phyloP scores from a whole-genome alignment of 1,140 invertebrate species.

The Sycobia sp. region DNA sequence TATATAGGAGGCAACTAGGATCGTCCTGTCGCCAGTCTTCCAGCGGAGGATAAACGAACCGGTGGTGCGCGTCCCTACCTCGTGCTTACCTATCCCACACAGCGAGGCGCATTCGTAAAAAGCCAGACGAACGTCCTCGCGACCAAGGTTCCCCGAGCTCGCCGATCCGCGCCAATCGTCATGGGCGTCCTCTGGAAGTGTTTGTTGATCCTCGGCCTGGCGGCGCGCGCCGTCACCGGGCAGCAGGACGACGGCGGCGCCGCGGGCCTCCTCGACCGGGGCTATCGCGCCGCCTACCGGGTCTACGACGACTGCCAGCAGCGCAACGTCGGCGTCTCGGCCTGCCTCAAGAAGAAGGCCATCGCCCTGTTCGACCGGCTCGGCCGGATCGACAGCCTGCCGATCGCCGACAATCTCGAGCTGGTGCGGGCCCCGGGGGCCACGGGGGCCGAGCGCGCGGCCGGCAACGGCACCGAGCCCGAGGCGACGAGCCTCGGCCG shows the following conservation, averaged over 20 bases:
- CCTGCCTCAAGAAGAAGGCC: slow-evolving; percentile 81
- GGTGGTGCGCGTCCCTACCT: slow-evolving; percentile 43
- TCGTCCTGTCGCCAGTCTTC: slow-evolving; percentile 54
- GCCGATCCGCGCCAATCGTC: not conserved
- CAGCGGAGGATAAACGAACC: slow-evolving; percentile 49
- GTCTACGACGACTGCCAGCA: slow-evolving; percentile 59
- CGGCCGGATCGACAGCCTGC: slow-evolving; percentile 70
- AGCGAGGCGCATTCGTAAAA: not conserved
- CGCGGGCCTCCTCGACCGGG: slow-evolving; percentile 50
- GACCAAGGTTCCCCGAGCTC: not conserved
- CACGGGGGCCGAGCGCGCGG: slow-evolving; percentile 40
- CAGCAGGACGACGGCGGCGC: slow-evolving; percentile 39
- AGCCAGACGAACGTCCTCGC: not conserved
- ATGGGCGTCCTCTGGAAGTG: slow-evolving; percentile 48
- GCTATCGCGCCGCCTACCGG: slow-evolving; percentile 53
- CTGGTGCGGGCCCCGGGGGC: slow-evolving; percentile 55
- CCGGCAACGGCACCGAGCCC: slow-evolving; percentile 67
- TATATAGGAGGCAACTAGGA: slow-evolving; percentile 54
- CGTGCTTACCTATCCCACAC: too few relatives aligned
- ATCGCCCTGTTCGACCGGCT: slow-evolving; percentile 76
- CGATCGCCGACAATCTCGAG: slow-evolving; percentile 70
- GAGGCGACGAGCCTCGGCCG: slow-evolving; percentile 70
- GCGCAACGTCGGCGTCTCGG: slow-evolving; percentile 64
- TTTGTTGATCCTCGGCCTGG: slow-evolving; percentile 41
- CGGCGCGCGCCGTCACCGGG: slow-evolving; percentile 11